Evolutionary conservation across 1,140 invertebrate genomes (phyloP).

Genomic region (Phthorimaea operculella): DNA sequence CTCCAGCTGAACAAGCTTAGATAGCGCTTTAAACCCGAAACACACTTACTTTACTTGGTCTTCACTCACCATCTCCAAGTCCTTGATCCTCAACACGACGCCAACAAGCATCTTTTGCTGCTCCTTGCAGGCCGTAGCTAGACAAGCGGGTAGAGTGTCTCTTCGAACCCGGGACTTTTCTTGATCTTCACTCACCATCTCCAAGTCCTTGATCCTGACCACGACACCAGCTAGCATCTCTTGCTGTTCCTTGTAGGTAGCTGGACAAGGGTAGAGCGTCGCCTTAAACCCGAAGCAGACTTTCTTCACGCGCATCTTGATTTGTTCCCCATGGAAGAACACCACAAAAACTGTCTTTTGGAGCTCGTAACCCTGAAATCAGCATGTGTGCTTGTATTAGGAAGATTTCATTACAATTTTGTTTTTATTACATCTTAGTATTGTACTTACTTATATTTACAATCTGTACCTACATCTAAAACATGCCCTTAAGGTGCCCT

Average conservation of each 20-base stretch:
- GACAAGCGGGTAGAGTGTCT: constrained; percentile 93
- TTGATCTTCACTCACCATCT: constrained; percentile 83
- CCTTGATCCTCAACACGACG: constrained; percentile 89
- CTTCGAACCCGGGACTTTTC: constrained; percentile 92
- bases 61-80: constrained; percentile 86
- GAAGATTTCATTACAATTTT: too few species aligned
- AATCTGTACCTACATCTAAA: too few species aligned
- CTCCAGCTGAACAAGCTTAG: too few species aligned
- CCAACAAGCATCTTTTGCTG: constrained; percentile 89
- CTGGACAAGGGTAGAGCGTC: constrained; percentile 92
- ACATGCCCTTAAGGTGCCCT: too few species aligned
- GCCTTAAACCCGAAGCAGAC: constrained; percentile 94
- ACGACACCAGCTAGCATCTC: constrained; percentile 91
- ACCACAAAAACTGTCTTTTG: constrained; percentile 96
- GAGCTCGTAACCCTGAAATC: constrained; percentile 82
- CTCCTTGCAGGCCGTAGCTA: constrained; percentile 83
- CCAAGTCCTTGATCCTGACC: constrained; percentile 90
- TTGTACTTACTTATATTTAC: too few species aligned
- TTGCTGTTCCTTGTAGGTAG: constrained; percentile 82
- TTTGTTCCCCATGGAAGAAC: constrained; percentile 96
- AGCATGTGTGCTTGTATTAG: background rate
- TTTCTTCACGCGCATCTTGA: constrained; percentile 92
- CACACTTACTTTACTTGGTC: constrained; percentile 96
- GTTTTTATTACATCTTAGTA: too few species aligned
- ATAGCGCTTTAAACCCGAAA: constrained; percentile 90